Evolutionary conservation across 2,113 vertebrate species (phyloP), one percentile per base, ranked within the genome.

Genomic region (Numida meleagris): DNA sequence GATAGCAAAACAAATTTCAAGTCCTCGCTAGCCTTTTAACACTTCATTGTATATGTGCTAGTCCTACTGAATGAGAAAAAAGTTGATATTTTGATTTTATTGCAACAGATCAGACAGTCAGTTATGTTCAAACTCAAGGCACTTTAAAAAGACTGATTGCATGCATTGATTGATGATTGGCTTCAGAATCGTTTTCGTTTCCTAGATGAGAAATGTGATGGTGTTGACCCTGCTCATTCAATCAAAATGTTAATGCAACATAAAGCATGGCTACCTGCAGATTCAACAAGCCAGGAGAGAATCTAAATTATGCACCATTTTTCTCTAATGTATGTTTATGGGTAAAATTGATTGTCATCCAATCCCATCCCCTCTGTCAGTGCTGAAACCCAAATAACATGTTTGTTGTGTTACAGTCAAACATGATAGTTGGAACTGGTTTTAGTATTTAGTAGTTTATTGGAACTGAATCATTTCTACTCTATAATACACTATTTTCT

Each of bases 221-320:
- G 80, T 92, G 96, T 97, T 97, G 96, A 98, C 96, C 95, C 96
- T 94, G 89, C 92, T 97, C 76, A 90, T 98, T 97, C 97, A 97
- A 98, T 98, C 97, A 98, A 97, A 97, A 97, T 97, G 96, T 94
- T 97, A 98, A 98, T 97, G 89, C 86, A 91, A 97, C 75, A 82
- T 77, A 96, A 97, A 97, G 67, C 76, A 96, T 94, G 91, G 82
- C 90, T 96, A 82, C 95, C 81, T 94, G 80, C 45, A 90, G 94
- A 92, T 86, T 87, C 91, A 92, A 93, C 91, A 97, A 96, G 96
- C 79, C 90, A 95, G 65, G 42, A 92, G 89, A 96, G 92, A 96
- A 94, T 89, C 94, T 96, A 94, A 96, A 96, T 97, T 96, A 96
- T 95, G 71, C 78, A 79, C 51, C 7, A 3, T 93, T 95, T 97